Conservation (phyloP, 2,888 invertebrate species). For the Escarpia spicata region DNA sequence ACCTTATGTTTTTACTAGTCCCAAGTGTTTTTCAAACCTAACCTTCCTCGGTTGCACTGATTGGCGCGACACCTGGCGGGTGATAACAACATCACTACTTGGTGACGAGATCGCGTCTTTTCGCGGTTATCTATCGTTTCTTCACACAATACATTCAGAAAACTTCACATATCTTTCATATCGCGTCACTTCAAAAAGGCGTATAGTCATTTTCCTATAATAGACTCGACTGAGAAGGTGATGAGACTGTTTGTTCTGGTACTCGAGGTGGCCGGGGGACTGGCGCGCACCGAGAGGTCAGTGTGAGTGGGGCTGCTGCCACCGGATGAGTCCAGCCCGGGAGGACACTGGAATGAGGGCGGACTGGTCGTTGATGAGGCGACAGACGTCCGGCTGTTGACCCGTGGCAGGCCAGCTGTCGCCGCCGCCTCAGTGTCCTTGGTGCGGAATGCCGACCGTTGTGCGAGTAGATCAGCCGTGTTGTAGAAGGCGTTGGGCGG, state of each 20-base stretch:
- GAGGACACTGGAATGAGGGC: neutral
- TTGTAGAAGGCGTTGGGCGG: neutral
- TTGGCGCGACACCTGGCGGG: neutral
- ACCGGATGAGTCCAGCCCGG: neutral
- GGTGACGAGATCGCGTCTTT: neutral
- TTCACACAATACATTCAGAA: conserved; percentile 1
- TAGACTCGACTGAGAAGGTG: conserved; percentile 40
- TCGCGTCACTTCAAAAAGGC: neutral
- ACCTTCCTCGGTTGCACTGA: too few species aligned
- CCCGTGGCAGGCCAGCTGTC: conserved; percentile 13
- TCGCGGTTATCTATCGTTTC: neutral
- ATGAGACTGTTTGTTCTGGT: conserved; percentile 26
- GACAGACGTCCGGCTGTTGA: neutral
- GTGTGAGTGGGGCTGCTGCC: neutral
- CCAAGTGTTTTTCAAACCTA: neutral
- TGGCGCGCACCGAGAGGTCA: neutral
- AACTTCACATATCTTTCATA: neutral
- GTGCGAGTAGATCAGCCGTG: conserved; percentile 28
- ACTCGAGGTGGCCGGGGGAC: neutral
- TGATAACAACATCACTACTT: neutral
- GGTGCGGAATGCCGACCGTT: conserved; percentile 34
- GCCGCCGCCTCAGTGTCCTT: conserved; percentile 19
- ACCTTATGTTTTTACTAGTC: neutral
- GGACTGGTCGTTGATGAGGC: neutral
- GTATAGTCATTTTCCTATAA: conserved; percentile 35